phyloP scores from a whole-genome alignment of 2,888 invertebrate species.

The Athrips mouffetella region DNA sequence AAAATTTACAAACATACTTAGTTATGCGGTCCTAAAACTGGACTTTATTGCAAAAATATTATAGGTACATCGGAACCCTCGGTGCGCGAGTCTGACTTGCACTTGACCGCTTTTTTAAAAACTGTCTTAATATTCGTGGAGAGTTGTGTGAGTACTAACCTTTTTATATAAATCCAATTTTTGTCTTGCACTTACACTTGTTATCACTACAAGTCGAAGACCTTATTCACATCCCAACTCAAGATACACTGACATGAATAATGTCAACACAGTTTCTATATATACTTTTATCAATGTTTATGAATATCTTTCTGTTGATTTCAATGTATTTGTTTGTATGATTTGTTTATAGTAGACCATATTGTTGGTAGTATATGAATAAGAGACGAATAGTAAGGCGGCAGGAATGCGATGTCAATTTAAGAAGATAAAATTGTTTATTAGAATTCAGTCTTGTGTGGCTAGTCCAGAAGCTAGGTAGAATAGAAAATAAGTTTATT shows the following conservation, averaged over 20 bases:
- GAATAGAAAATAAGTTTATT: too few relatives aligned
- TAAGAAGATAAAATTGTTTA: neutral
- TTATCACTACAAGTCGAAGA: neutral
- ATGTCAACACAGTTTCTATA: conserved; percentile 23
- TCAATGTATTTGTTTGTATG: neutral
- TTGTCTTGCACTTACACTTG: neutral
- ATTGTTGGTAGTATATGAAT: neutral
- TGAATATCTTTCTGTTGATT: conserved; percentile 2
- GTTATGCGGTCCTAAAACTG: too few relatives aligned
- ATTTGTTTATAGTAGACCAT: neutral
- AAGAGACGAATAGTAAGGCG: neutral
- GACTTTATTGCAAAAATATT: too few relatives aligned
- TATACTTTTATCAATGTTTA: conserved; percentile 9
- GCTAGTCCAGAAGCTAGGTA: too few relatives aligned
- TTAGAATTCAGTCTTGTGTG: too few relatives aligned
- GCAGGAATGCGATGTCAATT: too few relatives aligned
- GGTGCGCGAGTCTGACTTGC: too few relatives aligned
- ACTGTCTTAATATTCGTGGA: too few relatives aligned
- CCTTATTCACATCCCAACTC: conserved; percentile 19
- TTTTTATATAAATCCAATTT: neutral
- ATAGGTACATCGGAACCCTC: too few relatives aligned
- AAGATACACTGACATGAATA: conserved; percentile 5
- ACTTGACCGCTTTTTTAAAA: too few relatives aligned
- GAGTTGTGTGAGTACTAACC: too few relatives aligned
- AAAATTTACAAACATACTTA: too few relatives aligned